Base-by-base conservation (phyloP, 1,140 invertebrate genomes). In the Trachymyrmex septentrionalis region DNA sequence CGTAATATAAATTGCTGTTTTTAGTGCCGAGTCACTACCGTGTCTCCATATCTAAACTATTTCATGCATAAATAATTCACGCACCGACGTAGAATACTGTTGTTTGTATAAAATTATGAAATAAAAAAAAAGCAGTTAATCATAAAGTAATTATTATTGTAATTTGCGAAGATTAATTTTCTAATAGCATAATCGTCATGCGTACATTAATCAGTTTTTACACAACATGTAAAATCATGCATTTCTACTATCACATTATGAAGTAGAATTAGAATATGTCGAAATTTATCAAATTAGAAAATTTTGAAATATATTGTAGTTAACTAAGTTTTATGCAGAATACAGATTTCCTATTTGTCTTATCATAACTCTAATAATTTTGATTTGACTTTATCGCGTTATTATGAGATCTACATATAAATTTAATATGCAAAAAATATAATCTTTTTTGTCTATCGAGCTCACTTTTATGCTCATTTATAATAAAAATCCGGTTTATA, bases 31-130 rank as follows among this genome's bases (percentile, higher is more conserved):
- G 9, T 9, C 1, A 44, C 38, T 44, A 44, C 38, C 38, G 9
- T 44, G 9, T 44, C 9, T 44, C 9, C 9, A 44, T 9, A 3
- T 50, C 55, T 75, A 61, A 50, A 61, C 55, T 84, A 75, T 24
- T 48, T n/a, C 16, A 6, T 73, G 50, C 30, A 75, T 84, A 84
- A 84, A 73, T 84, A 84, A 84, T 73, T 84, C 30, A 14, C 27
- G 27, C 69, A 84, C 9, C n/a, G 19, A 48, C 30, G 16, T n/a
- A 12, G 12, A 84, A 84, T 84, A 84, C 69, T 84, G 69, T 71
- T 69, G 24, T 69, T 69, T 14, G 3, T 50, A 75, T 61, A 84
- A 84, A 73, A 73, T 48, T 61, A 73, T 27, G 14, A 67, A 38
- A 44, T 24, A 53, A 38, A 81, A 57, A 69, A n/a, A 69, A 57